Base-by-base conservation (phyloP, 2,797 vertebrate species). In the Liparis tanakae region DNA sequence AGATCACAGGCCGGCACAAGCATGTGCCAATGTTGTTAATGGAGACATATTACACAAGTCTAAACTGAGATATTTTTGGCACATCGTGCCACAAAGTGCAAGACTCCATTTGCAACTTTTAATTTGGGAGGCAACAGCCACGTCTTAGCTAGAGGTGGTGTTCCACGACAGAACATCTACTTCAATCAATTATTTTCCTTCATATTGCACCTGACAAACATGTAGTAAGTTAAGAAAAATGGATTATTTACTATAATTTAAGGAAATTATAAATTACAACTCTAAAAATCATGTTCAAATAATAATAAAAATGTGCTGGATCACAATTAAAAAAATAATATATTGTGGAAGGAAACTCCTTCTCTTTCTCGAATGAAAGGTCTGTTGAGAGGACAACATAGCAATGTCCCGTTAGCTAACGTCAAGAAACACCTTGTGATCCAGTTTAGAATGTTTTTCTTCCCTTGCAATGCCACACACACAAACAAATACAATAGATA, bases 31-130 rank as follows among this genome's bases (percentile, higher is more conserved):
- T 70, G 62, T 18, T 30, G 44, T 66, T 72, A 60, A 78, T 57
- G 54, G 71, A 63, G 43, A 41, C 72, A 66, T 50, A 34, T 33
- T 36, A 36, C 25, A n/a, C 20, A 60, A 34, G 37, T 58, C 56
- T 61, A 10, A 71, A 51, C 55, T 59, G 62, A 55, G 62, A 56
- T 10, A 18, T 48, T 77, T 66, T 66, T 63, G 78, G 58, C 70
- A 72, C 33, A 71, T 73, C 22, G 22, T 66, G 57, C 74, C 76
- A 69, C 13, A 58, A 30, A 63, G 48, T 57, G 18, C 46, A 82
- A 48, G 74, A 51, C n/a, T 74, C 17, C n/a, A 79, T 82, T 70
- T 74, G 51, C 50, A 76, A 39, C 70, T 70, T 22, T 43, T 75
- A 58, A 64, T 78, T 80, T 71, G 76, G 60, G 62, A 70, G 55